These are phyloP conservation scores for Thunnus maccoyii DNA, from an alignment of 2,113 vertebrate genomes.

Conservation along the genomic window DNA sequence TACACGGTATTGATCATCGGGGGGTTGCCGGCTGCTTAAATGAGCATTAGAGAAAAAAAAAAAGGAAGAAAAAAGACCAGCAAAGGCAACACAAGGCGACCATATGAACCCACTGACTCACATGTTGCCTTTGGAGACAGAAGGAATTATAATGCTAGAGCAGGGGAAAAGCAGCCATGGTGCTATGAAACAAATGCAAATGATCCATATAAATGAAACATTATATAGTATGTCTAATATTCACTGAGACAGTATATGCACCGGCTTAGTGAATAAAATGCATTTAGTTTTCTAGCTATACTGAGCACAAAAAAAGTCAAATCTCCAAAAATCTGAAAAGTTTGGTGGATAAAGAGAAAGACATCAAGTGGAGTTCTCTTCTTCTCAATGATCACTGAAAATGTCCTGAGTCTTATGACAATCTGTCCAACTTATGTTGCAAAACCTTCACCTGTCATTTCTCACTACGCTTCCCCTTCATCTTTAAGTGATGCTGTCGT, in stretches of 20 bases:
- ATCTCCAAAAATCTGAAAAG: not conserved
- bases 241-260: no score
- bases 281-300: no score
- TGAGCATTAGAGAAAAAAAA: not conserved
- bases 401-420: conserved; percentile 46
- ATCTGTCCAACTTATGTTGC: conserved; percentile 59
- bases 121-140: not conserved
- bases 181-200: conserved; percentile 5
- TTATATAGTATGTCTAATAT: not conserved
- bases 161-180: not conserved
- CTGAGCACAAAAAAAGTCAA: not conserved
- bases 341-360: not conserved
- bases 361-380: not conserved
- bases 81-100: not conserved
- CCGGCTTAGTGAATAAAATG: no score
- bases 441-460: conserved; percentile 64
- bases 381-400: conserved; percentile 7
- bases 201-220: not conserved
- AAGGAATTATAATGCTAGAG: not conserved
- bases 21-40: not conserved
- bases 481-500: conserved; percentile 59
- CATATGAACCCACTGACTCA: not conserved
- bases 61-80: not conserved
- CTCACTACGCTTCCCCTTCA: conserved; percentile 46
- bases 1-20: not conserved